These are phyloP conservation scores for Anneissia japonica DNA, from an alignment of 35 echinoderm and acorn worm genomes.

Conservation along the genomic window DNA sequence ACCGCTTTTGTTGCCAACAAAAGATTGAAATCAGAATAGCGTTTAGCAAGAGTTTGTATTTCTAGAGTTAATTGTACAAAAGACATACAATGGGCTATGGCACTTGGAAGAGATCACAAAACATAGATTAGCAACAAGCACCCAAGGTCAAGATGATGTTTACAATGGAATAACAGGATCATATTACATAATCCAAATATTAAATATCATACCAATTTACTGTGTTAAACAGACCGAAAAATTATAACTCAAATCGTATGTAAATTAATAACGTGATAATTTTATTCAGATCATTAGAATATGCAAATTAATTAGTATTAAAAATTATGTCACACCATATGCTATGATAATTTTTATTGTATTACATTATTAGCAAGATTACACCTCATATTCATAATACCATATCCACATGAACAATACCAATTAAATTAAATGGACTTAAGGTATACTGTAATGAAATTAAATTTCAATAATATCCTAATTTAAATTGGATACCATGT, in stretches of 20 bases:
- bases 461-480: too few relatives aligned
- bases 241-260: too few relatives aligned
- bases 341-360: too few relatives aligned
- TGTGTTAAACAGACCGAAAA: background rate
- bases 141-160: background rate
- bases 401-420: too few relatives aligned
- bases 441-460: too few relatives aligned
- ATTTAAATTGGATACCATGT: too few relatives aligned
- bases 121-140: background rate
- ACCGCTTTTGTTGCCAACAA: background rate
- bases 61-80: background rate
- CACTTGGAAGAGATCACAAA: background rate
- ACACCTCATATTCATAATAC: too few relatives aligned
- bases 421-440: too few relatives aligned
- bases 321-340: too few relatives aligned
- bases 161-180: background rate
- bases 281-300: background rate
- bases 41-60: background rate
- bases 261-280: too few relatives aligned
- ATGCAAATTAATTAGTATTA: background rate
- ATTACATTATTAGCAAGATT: too few relatives aligned
- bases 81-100: background rate
- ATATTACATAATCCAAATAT: background rate
- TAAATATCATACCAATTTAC: background rate
- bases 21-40: background rate